phyloP scores from a whole-genome alignment of 2,888 invertebrate genomes.

The Ophraella communa region DNA sequence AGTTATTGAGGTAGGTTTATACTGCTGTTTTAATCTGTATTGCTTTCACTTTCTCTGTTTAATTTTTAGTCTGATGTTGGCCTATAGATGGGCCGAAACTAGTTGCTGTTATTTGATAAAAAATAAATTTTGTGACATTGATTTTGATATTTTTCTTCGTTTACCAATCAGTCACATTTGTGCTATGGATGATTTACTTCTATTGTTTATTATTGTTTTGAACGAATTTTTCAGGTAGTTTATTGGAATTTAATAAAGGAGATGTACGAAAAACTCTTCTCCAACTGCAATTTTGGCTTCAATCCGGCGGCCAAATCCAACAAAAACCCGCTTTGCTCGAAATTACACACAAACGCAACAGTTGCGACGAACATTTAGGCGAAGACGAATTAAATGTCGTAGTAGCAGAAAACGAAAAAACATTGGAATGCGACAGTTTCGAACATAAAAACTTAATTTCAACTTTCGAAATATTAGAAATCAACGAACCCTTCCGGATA shows the following conservation, averaged over 20 bases:
- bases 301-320: slow-evolving; percentile 55
- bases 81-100: too few species aligned
- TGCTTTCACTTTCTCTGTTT: too few species aligned
- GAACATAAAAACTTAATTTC: slow-evolving; percentile 43
- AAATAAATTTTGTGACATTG: too few species aligned
- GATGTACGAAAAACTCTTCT: slow-evolving; percentile 77
- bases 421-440: slow-evolving; percentile 2
- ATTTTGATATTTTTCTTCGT: too few species aligned
- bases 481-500: slow-evolving; percentile 36
- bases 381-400: slow-evolving; percentile 28
- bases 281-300: slow-evolving; percentile 75
- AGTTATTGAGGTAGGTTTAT: too few species aligned
- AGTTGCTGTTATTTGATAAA: too few species aligned
- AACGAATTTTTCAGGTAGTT: slow-evolving; percentile 54
- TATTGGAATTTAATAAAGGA: slow-evolving; percentile 68
- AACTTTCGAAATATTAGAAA: slow-evolving; percentile 44
- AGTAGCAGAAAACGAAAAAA: background rate
- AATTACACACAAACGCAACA: slow-evolving; percentile 18
- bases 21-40: too few species aligned
- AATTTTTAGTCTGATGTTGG: too few species aligned
- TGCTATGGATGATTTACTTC: too few species aligned
- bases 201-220: too few species aligned
- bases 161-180: too few species aligned
- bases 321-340: slow-evolving; percentile 26
- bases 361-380: slow-evolving; percentile 21